Evolutionary conservation across 1,140 invertebrate genomes (phyloP), one percentile per base, ranked within the genome.

Genomic region (Diplogasteroides magnus): DNA sequence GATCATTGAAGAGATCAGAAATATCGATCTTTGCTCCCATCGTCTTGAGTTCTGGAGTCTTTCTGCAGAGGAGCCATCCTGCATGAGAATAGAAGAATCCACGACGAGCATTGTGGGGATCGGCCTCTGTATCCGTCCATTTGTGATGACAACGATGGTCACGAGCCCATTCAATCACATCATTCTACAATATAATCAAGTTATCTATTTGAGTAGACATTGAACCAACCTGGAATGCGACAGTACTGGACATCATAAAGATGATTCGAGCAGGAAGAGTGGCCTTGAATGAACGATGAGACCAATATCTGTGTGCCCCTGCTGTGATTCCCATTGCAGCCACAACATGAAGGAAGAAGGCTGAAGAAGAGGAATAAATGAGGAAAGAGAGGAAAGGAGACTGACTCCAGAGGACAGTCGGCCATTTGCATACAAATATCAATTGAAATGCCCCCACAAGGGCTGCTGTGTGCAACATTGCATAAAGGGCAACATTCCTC

Each of bases 231-330:
- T 93, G 90, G 83, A 93, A 91, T 15, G 94, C 91, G 25, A 94
- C 82, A 0, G 90, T 91, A 77, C 96, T 91, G 70, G 88, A 89
- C 2, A 90, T 77, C 14, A 89, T 87, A 57, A 97, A 85, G 23
- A 96, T 84, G 0, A 93, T 58, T 69, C 90, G 86, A 1, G 96
- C 85, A 0, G 92, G 93, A 86, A 90, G 89, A 83, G 89, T 92
- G 6, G 94, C 94, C 86, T 95, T 95, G 86, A 95, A 97, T 0
- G 92, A 89, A 77, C 90, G 88, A 84, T 97, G 94, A 3, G 93
- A 87, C 93, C 93, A 97, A 27, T 97, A 86, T 77, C 94, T 87
- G 83, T 97, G 94, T 13, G 91, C 92, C 26, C 94, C 94, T 31
- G 92, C 94, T 19, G 94, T 97, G 66, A 97, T 91, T 19, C 87